Evolutionary conservation across 2,888 invertebrate species (phyloP).

Genomic region (Sympetrum striolatum): DNA sequence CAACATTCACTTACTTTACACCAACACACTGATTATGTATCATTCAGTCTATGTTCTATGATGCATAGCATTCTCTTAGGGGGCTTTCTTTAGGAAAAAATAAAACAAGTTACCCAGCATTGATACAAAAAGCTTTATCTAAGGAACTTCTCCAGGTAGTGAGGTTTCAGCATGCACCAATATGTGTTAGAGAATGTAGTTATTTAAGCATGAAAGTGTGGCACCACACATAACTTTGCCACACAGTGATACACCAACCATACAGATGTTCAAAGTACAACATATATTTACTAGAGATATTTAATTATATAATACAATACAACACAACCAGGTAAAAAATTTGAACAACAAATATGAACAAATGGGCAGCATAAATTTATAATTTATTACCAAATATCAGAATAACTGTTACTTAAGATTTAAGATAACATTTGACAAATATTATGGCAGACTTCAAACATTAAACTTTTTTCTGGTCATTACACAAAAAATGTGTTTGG

Average conservation of each 20-base stretch:
- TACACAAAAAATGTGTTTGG: too few relatives aligned
- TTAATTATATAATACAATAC: background rate
- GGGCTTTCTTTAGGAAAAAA: background rate
- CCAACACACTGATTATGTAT: background rate
- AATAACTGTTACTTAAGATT: too few relatives aligned
- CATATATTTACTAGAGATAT: background rate
- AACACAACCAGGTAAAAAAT: too few relatives aligned
- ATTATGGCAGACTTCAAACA: too few relatives aligned
- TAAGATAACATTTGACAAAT: too few relatives aligned
- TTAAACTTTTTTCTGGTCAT: too few relatives aligned
- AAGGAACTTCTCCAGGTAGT: background rate
- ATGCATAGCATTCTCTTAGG: background rate
- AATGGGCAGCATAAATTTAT: too few relatives aligned
- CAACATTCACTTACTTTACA: background rate
- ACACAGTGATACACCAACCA: conserved; percentile 35
- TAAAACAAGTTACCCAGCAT: background rate
- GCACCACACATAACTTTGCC: background rate
- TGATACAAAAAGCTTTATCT: background rate
- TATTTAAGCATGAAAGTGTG: background rate
- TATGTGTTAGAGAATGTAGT: background rate
- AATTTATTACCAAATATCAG: too few relatives aligned
- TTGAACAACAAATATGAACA: too few relatives aligned
- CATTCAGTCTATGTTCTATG: background rate
- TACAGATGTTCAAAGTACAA: conserved; percentile 32
- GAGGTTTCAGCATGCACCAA: background rate